phyloP scores from a whole-genome alignment of 2,797 vertebrate species.

The Mallotus villosus region DNA sequence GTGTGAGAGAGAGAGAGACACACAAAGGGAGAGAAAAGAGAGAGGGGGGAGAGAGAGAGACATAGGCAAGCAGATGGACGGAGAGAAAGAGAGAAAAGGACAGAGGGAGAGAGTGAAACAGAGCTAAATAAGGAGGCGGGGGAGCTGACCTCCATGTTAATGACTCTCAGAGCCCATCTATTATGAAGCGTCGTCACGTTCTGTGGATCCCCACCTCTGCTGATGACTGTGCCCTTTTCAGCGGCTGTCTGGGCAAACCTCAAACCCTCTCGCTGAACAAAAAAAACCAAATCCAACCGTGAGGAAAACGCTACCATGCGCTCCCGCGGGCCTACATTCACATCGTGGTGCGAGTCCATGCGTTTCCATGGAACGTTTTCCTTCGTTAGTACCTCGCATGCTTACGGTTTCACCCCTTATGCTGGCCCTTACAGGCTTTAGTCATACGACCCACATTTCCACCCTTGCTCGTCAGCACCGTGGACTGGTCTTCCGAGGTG shows the following conservation, averaged over 20 bases:
- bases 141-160: slow-evolving; percentile 19
- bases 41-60: neutral
- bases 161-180: slow-evolving; percentile 9
- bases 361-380: neutral
- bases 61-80: too few relatives aligned
- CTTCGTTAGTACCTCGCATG: neutral
- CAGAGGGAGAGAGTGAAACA: neutral
- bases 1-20: neutral
- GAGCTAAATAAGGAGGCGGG: slow-evolving; percentile 4
- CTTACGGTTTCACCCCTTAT: neutral
- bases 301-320: neutral
- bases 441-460: too few relatives aligned
- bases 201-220: slow-evolving; percentile 1
- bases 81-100: neutral
- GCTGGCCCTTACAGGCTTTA: too few relatives aligned
- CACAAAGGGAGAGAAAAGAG: neutral
- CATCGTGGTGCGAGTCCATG: too few relatives aligned
- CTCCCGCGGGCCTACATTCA: too few relatives aligned
- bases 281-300: neutral
- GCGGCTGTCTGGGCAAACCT: neutral
- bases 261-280: neutral
- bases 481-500: neutral
- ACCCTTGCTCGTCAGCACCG: neutral
- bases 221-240: slow-evolving; percentile 17
- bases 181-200: slow-evolving; percentile 12